phyloP scores from a whole-genome alignment of 2,113 vertebrate species.

The Gambusia affinis region DNA sequence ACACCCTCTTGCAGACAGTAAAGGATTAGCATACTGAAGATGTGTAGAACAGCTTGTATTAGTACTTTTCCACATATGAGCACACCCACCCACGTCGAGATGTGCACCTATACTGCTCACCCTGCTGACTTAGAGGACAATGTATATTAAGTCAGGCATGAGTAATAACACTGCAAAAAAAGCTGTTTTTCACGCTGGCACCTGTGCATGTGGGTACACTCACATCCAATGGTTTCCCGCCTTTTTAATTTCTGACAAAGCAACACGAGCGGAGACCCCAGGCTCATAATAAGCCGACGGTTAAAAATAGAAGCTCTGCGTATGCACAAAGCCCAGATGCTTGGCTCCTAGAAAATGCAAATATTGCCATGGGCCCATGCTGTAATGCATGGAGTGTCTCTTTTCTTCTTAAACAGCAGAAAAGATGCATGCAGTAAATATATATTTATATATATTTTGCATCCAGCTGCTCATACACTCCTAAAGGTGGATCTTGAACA shows the following conservation, averaged over 20 bases:
- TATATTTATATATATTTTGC: not conserved
- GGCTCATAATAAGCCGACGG: conserved; percentile 61
- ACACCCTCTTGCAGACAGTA: not conserved
- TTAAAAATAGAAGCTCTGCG: conserved; percentile 71
- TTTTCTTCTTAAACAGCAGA: conserved; percentile 43
- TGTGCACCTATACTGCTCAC: conserved; percentile 30
- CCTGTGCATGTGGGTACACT: conserved; percentile 3
- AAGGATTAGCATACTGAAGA: conserved; percentile 1
- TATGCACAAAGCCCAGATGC: conserved; percentile 70
- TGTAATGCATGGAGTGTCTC: conserved; percentile 31
- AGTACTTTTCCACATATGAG: not conserved
- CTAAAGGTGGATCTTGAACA: not conserved
- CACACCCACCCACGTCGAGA: not conserved
- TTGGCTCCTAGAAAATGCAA: conserved; percentile 60
- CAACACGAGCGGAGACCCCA: conserved; percentile 49
- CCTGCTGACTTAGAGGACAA: conserved; percentile 67
- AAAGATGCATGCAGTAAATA: conserved; percentile 6
- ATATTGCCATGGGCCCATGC: conserved; percentile 38
- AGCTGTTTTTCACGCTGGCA: conserved; percentile 16
- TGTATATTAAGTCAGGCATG: conserved; percentile 56
- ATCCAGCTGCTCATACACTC: not conserved
- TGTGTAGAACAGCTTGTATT: conserved; percentile 8
- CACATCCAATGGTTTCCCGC: conserved; percentile 26
- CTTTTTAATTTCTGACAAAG: conserved; percentile 66
- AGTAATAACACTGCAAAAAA: conserved; percentile 54